These are phyloP conservation scores for Lysandra coridon DNA, from an alignment of 2,888 invertebrate species.

Conservation along the genomic window DNA sequence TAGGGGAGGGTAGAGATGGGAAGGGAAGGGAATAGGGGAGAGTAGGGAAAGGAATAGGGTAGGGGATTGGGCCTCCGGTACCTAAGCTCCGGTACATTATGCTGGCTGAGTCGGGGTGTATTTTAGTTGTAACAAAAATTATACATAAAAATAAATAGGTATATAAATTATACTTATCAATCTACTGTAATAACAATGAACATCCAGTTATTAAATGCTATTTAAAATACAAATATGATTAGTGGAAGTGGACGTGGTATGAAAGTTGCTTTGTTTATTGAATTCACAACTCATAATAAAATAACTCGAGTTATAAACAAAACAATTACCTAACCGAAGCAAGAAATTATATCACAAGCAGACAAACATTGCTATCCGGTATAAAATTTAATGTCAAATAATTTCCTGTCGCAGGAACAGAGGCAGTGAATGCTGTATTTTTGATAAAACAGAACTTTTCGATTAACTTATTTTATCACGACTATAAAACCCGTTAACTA, in stretches of 20 bases:
- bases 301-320: background rate
- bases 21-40: no score
- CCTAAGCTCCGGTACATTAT: no score
- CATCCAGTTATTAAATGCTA: background rate
- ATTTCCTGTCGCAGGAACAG: conserved; percentile 29
- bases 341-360: background rate
- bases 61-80: no score
- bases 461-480: background rate
- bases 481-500: background rate
- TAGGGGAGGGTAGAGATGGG: no score
- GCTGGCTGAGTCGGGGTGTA: no score
- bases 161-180: background rate
- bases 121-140: no score
- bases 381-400: conserved; percentile 26
- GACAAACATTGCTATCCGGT: conserved; percentile 25
- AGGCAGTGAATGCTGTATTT: conserved; percentile 22
- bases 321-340: conserved; percentile 4
- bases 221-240: background rate
- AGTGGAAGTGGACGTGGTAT: background rate
- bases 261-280: background rate
- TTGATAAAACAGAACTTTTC: background rate
- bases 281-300: background rate
- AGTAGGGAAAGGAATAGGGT: no score
- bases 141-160: background rate
- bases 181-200: background rate